Percentiles rank a stretch among this genome's conserved stretches.
Conservation (phyloP, 2,113 vertebrate species). For the Suricata suricatta region DNA sequence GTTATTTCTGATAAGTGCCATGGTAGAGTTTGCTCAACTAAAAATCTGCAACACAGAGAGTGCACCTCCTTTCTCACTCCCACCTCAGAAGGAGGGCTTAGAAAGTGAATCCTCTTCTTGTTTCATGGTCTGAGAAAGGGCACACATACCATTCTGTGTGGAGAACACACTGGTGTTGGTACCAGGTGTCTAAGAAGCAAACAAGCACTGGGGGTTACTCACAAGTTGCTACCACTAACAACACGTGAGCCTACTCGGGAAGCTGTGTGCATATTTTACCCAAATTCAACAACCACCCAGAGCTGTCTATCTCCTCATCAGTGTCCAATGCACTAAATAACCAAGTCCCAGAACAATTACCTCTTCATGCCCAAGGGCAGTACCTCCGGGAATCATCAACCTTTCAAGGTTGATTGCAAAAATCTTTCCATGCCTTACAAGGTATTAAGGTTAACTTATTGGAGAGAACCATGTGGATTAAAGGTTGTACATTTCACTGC, state of each 20-base stretch:
- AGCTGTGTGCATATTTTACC: not conserved
- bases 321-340: not conserved
- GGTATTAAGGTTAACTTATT: conserved; percentile 28
- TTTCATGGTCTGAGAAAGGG: not conserved
- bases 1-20: not conserved
- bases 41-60: not conserved
- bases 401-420: conserved; percentile 53
- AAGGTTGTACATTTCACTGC: conserved; percentile 24
- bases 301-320: not conserved
- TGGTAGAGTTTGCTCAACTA: not conserved
- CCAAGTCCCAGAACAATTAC: conserved; percentile 27
- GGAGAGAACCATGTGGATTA: not conserved
- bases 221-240: not conserved
- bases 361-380: not conserved
- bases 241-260: not conserved
- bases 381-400: conserved; percentile 29
- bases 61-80: not conserved
- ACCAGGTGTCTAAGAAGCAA: not conserved
- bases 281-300: not conserved
- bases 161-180: not conserved
- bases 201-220: not conserved
- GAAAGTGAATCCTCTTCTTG: not conserved
- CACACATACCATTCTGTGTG: not conserved
- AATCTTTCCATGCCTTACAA: conserved; percentile 19
- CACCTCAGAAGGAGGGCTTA: not conserved